A percentile compares a stretch with the other conserved stretches of the same genome.
These are phyloP conservation scores for Actias luna DNA, from an alignment of 2,888 invertebrate genomes.

Conservation along the genomic window DNA sequence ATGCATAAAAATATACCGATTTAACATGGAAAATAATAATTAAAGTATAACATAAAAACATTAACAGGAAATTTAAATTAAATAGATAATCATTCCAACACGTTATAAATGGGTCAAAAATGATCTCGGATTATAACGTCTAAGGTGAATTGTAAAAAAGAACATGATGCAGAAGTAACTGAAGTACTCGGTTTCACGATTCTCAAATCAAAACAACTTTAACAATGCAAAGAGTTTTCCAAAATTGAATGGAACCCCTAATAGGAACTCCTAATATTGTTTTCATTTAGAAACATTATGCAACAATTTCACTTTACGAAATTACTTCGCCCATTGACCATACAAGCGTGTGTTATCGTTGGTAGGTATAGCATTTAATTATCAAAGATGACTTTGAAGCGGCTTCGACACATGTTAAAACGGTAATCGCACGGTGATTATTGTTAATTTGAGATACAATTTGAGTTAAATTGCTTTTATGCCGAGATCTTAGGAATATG, in stretches of 20 bases:
- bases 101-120: no score
- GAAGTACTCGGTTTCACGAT: background rate
- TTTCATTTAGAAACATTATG: background rate
- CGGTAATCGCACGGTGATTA: slow-evolving; percentile 21
- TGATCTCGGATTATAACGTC: no score
- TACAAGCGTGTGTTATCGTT: slow-evolving; percentile 7
- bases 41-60: no score
- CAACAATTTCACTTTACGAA: slow-evolving; percentile 5
- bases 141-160: no score
- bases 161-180: background rate
- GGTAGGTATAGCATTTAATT: slow-evolving; percentile 7
- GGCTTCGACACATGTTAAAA: slow-evolving; percentile 15
- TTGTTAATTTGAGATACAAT: slow-evolving; percentile 30
- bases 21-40: no score
- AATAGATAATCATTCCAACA: no score
- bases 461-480: slow-evolving; percentile 14
- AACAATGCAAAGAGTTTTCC: background rate
- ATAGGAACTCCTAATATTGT: background rate
- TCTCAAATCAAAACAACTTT: background rate
- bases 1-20: no score
- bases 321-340: slow-evolving; percentile 7
- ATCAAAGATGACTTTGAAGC: slow-evolving; percentile 3
- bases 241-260: background rate
- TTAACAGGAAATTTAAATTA: no score
- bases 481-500: background rate